Percentiles rank a stretch among this genome's conserved stretches.
Evolutionary conservation across 2,888 invertebrate genomes (phyloP).

Genomic region (Machimus rusticus): DNA sequence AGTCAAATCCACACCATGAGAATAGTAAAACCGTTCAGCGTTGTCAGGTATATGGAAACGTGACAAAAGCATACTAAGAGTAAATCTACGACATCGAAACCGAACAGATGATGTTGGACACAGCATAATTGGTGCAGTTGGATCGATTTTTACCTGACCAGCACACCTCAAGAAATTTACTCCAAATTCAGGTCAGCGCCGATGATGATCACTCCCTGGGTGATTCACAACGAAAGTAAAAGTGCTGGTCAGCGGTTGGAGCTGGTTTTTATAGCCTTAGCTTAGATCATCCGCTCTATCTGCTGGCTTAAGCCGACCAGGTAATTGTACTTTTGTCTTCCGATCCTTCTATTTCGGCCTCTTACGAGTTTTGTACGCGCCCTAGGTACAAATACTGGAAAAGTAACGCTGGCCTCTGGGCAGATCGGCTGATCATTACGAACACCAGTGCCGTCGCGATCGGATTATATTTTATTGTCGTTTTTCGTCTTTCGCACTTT

Average conservation of each 20-base stretch:
- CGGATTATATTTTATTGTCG: constrained; percentile 9
- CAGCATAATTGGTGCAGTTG: not conserved
- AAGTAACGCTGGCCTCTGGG: not conserved
- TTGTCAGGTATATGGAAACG: not conserved
- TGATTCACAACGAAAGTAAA: constrained; percentile 37
- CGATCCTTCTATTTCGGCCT: not conserved
- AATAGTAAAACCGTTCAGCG: not conserved
- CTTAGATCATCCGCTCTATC: not conserved
- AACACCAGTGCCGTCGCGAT: not conserved
- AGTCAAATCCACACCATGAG: not conserved
- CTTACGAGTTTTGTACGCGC: not conserved
- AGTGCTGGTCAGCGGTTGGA: not conserved
- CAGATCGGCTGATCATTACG: not conserved
- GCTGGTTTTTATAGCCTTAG: not conserved
- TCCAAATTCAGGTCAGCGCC: constrained; percentile 1
- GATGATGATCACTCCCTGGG: not conserved
- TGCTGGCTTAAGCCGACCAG: not conserved
- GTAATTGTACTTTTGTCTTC: not conserved
- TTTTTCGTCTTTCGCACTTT: not conserved
- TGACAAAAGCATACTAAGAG: not conserved
- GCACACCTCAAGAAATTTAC: not conserved
- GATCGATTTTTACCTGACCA: not conserved
- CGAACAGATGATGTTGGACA: not conserved
- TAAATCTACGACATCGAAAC: not conserved
- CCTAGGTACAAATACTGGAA: not conserved